These are phyloP conservation scores for Fratercula arctica DNA, from an alignment of 2,797 vertebrate species.

Conservation along the genomic window DNA sequence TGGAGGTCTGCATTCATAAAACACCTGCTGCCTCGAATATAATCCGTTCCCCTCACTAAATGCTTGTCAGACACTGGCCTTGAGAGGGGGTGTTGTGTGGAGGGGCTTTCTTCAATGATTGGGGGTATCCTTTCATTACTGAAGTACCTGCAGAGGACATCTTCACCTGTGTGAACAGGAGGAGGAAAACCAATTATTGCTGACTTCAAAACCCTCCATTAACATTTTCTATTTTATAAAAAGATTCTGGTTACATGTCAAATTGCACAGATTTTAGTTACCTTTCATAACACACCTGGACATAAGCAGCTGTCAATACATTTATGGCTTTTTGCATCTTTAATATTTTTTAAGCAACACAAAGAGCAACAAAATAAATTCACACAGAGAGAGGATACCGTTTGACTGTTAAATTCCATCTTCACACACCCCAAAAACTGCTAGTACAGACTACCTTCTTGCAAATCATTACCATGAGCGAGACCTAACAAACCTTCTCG, in stretches of 20 bases:
- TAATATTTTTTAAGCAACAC: neutral
- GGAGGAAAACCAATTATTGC: neutral
- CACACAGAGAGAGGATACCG: rapidly evolving
- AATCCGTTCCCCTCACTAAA: slow-evolving; percentile 86
- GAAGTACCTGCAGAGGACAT: slow-evolving; percentile 85
- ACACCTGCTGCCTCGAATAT: slow-evolving; percentile 88
- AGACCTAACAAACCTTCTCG: neutral
- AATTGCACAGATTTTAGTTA: neutral
- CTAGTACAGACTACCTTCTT: neutral
- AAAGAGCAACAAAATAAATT: neutral
- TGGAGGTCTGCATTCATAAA: slow-evolving; percentile 86
- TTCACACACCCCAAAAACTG: neutral
- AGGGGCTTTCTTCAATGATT: slow-evolving; percentile 86
- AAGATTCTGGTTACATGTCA: neutral
- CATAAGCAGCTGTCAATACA: neutral
- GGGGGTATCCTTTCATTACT: slow-evolving; percentile 91
- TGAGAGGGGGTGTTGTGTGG: slow-evolving; percentile 78
- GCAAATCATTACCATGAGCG: neutral
- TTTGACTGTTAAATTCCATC: neutral
- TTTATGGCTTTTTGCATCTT: neutral
- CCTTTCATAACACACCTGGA: neutral
- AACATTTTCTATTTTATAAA: neutral
- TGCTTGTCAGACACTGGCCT: slow-evolving; percentile 79
- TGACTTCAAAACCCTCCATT: neutral
- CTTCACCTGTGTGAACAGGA: slow-evolving; percentile 76